Base-by-base conservation (phyloP, 2,113 vertebrate species). In the Pygoscelis antarcticus region DNA sequence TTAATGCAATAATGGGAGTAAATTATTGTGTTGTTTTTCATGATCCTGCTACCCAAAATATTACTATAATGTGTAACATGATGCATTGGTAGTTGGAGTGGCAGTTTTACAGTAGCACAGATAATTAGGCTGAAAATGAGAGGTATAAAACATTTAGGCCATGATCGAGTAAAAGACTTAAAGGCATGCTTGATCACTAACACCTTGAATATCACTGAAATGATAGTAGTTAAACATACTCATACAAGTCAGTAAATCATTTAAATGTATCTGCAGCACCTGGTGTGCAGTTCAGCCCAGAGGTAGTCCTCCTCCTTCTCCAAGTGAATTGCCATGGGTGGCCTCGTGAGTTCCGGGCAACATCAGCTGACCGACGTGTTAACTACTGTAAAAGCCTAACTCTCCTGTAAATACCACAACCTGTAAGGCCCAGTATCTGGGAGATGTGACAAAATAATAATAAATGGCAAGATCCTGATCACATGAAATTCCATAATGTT, bases 141-240 rank as follows among this genome's bases (percentile, higher is more conserved):
- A 80, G 9, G 3, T 36, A 25, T 72, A 57, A 89, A 89, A 61
- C 11, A 36, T 76, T n/a, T 40, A 86, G n/a, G 20, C 62, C 16
- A 9, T 11, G 11, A 83, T 79, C 23, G 30, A 75, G 30, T 62
- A 22, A 52, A 88, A 70, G 13, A 49, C 44, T 81, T 81, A 42
- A 70, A 92, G 25, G 6, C 34, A 54, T 0, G 0, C 38, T 84
- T 93, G 34, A 49, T 42, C 0, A 0, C 18, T 60, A 44, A 22
- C 10, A 46, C 52, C 8, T 69, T 83, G 49, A 76, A 19, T 79
- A 60, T 84, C n/a, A 44, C 32, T 71, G 47, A 62, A 86, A 40
- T 89, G 34, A 47, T 7, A 16, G 0, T 47, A 87, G 40, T 80
- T 69, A 68, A 94, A 47, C 36, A 32, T 1, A 8, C 2, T 38